Conservation (phyloP, 2,888 invertebrate species). For the Stenotaenia linearis region DNA sequence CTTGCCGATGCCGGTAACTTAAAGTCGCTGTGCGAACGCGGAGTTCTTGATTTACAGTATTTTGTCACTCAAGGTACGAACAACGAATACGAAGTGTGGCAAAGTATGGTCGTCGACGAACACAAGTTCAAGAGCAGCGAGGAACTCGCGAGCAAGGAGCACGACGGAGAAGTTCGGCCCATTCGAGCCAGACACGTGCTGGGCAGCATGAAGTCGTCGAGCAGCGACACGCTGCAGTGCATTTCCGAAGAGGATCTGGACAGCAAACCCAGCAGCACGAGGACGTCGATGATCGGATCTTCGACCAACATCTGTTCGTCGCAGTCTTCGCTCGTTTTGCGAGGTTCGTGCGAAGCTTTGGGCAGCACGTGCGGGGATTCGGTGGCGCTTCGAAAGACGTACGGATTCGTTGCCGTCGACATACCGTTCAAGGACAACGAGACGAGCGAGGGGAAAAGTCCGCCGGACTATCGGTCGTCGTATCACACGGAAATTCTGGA, state of each 20-base stretch:
- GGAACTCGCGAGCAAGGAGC: background rate
- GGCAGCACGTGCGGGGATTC: background rate
- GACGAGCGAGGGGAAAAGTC: background rate
- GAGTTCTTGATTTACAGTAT: constrained; percentile 24
- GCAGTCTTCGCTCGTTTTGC: constrained; percentile 3
- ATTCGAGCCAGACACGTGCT: background rate
- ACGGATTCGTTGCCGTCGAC: constrained; percentile 20
- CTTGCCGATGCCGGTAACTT: background rate
- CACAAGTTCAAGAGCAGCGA: constrained; percentile 7
- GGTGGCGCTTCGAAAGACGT: background rate
- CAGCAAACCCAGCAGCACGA: constrained; percentile 29
- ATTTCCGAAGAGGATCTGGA: constrained; percentile 30
- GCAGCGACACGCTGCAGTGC: constrained; percentile 28
- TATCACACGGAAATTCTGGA: constrained; percentile 21
- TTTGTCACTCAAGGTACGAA: constrained; percentile 28
- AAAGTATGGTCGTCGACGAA: constrained; percentile 18
- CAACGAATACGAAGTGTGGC: constrained; percentile 30
- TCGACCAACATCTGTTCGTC: constrained; percentile 28
- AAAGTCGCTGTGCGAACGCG: background rate
- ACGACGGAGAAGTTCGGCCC: background rate
- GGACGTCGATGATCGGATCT: constrained; percentile 18
- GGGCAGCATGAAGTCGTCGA: constrained; percentile 20
- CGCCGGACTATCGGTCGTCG: background rate
- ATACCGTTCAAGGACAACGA: constrained; percentile 10
- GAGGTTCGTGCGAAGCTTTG: constrained; percentile 17